Percentiles rank a stretch among this genome's conserved stretches.
Conservation (phyloP, 1,140 invertebrate species). For the Nixonia krombeini region DNA sequence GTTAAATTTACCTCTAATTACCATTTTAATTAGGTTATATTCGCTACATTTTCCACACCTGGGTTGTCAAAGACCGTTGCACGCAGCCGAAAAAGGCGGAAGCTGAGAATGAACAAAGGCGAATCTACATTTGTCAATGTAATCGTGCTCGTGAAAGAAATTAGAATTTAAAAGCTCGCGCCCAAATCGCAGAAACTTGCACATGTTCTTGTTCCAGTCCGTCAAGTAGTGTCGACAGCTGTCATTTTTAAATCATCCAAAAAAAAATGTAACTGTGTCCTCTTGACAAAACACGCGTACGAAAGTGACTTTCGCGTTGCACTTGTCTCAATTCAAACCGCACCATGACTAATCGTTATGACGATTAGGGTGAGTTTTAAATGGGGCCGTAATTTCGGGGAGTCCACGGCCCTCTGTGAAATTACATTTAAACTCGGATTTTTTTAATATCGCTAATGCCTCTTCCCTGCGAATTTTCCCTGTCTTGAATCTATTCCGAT, state of each 20-base stretch:
- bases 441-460: slow-evolving; percentile 33
- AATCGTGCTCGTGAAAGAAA: not conserved
- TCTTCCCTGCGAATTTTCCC: slow-evolving; percentile 47
- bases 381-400: slow-evolving; percentile 54
- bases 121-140: not conserved
- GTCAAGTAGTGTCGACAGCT: slow-evolving; percentile 64
- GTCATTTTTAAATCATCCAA: slow-evolving; percentile 65
- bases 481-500: too few species aligned
- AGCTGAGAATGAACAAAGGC: too few species aligned
- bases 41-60: not conserved
- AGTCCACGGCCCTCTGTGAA: slow-evolving; percentile 35
- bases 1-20: too few species aligned
- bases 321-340: slow-evolving; percentile 59
- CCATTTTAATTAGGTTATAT: not conserved
- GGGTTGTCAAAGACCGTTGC: not conserved
- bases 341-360: slow-evolving; percentile 59
- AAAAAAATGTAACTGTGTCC: slow-evolving; percentile 52
- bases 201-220: slow-evolving; percentile 57
- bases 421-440: slow-evolving; percentile 40
- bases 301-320: slow-evolving; percentile 26
- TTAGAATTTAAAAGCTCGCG: not conserved
- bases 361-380: slow-evolving; percentile 64
- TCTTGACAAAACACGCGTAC: slow-evolving; percentile 15
- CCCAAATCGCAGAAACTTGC: slow-evolving; percentile 38
- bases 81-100: too few species aligned